Evolutionary conservation across 2,113 vertebrate species (phyloP).

Genomic region (Vanacampus margaritifer): DNA sequence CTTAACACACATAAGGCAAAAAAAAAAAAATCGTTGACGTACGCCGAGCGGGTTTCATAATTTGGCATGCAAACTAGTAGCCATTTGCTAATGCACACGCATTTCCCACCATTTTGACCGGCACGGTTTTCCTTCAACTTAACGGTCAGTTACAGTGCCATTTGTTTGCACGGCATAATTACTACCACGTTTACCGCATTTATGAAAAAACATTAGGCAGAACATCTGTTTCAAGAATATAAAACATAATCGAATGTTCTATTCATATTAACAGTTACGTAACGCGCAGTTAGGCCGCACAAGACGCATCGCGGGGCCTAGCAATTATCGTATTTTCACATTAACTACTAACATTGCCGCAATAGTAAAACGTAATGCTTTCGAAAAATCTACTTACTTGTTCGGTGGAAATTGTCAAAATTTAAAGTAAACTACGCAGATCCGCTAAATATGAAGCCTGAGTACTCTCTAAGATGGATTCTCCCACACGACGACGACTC

Average conservation of each 20-base stretch:
- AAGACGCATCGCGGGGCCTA: neutral
- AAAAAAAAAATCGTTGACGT: no score
- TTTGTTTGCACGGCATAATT: neutral
- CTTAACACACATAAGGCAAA: slow-evolving; percentile 8
- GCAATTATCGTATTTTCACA: fast-evolving
- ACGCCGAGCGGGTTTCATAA: slow-evolving; percentile 23
- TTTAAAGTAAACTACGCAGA: slow-evolving; percentile 21
- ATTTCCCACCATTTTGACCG: slow-evolving; percentile 73
- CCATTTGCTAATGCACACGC: slow-evolving; percentile 51
- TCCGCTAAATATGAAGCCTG: slow-evolving; percentile 54
- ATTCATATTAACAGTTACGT: slow-evolving; percentile 61
- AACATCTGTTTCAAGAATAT: slow-evolving; percentile 28
- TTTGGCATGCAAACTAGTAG: slow-evolving; percentile 26
- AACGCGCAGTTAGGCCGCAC: slow-evolving; percentile 48
- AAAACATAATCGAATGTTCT: slow-evolving; percentile 18
- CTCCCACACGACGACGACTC: slow-evolving; percentile 73
- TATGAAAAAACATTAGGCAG: neutral
- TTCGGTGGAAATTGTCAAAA: neutral
- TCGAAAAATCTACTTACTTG: slow-evolving; percentile 27
- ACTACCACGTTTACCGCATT: neutral
- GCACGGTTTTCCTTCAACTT: slow-evolving; percentile 18
- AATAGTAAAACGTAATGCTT: neutral
- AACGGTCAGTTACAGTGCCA: no score
- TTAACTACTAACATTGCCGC: no score
- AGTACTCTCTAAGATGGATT: slow-evolving; percentile 74